These are phyloP conservation scores for Drosophila chauvacae DNA, from an alignment of 1,140 invertebrate genomes.

Conservation along the genomic window DNA sequence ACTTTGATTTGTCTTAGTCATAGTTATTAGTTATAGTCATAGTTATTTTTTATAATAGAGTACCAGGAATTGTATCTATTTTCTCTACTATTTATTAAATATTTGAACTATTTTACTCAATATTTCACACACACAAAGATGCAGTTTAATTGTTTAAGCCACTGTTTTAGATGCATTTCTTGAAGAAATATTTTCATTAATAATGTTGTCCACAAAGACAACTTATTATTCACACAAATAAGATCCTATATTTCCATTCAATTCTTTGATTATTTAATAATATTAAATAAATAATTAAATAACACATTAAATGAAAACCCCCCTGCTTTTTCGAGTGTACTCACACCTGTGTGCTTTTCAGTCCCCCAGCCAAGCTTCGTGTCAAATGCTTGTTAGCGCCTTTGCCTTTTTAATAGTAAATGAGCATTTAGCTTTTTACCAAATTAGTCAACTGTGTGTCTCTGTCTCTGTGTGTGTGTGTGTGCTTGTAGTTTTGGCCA, in stretches of 20 bases:
- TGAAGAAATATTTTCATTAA: too few relatives aligned
- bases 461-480: slow-evolving; percentile 2
- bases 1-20: too few relatives aligned
- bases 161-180: too few relatives aligned
- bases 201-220: too few relatives aligned
- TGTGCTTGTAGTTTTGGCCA: background rate
- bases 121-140: too few relatives aligned
- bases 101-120: too few relatives aligned
- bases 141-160: too few relatives aligned
- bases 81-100: too few relatives aligned
- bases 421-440: slow-evolving; percentile 68
- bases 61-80: too few relatives aligned
- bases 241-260: background rate
- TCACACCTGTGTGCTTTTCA: slow-evolving; percentile 23
- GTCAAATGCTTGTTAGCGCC: slow-evolving; percentile 71
- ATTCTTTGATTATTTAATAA: background rate
- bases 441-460: slow-evolving; percentile 60
- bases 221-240: too few relatives aligned
- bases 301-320: background rate
- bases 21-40: too few relatives aligned
- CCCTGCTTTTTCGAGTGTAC: slow-evolving; percentile 12
- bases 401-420: slow-evolving; percentile 71
- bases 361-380: slow-evolving; percentile 22
- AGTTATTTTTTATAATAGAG: too few relatives aligned
- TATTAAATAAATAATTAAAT: background rate